A percentile compares a stretch with the other conserved stretches of the same genome.
Evolutionary conservation across 1,140 invertebrate species (phyloP).

Genomic region (Coenobita brevimanus): DNA sequence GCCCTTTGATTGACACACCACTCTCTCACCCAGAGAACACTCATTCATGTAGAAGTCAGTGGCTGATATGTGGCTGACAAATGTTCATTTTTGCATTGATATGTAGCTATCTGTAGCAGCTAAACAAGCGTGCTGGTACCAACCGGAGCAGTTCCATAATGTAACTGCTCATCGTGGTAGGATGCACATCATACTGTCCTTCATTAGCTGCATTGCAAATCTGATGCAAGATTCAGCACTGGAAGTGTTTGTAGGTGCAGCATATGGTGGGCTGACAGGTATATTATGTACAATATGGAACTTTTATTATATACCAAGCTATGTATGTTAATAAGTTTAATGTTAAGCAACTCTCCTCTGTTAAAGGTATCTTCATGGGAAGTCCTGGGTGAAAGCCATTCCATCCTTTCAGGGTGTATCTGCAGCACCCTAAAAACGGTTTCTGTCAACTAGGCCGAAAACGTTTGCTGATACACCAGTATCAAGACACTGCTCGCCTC

Average conservation of each 20-base stretch:
- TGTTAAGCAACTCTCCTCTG: no score
- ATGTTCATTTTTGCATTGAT: background rate
- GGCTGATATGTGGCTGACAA: background rate
- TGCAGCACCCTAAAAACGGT: no score
- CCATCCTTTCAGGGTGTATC: no score
- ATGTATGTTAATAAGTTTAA: no score
- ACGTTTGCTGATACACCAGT: background rate
- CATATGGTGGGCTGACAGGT: background rate
- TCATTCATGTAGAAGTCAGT: background rate
- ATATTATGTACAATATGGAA: no score
- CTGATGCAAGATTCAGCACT: no score
- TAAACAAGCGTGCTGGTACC: background rate
- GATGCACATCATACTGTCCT: background rate
- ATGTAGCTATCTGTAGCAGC: background rate
- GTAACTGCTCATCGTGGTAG: no score
- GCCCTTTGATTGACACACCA: background rate
- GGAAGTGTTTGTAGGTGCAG: background rate
- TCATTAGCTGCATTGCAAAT: background rate
- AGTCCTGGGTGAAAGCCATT: no score
- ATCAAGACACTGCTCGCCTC: conserved; percentile 2
- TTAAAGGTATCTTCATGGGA: no score
- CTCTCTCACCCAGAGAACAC: background rate
- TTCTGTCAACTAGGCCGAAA: background rate
- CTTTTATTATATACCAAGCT: no score
- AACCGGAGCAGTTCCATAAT: background rate